Percentiles rank a stretch among this genome's conserved stretches.
Conservation (phyloP, 2,888 invertebrate genomes). For the Ypsolopha sequella region DNA sequence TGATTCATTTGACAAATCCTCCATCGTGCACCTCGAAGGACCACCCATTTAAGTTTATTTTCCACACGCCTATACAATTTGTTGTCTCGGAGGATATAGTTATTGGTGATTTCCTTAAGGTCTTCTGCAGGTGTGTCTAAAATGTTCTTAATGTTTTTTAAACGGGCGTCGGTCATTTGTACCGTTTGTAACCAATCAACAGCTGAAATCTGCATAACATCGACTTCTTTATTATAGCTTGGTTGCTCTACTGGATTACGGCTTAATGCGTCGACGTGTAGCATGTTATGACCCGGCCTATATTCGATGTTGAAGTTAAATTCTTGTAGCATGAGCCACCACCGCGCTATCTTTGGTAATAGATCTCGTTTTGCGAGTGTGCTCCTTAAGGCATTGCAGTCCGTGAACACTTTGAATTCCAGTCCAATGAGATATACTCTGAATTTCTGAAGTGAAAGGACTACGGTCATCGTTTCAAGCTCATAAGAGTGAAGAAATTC, state of each 20-base stretch:
- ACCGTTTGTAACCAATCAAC: slow-evolving; percentile 8
- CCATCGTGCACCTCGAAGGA: slow-evolving; percentile 11
- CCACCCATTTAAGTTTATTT: slow-evolving; percentile 8
- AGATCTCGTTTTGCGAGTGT: slow-evolving; percentile 14
- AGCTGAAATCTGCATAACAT: neutral
- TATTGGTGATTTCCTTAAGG: slow-evolving; percentile 6
- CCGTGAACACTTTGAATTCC: slow-evolving; percentile 21
- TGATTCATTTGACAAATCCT: slow-evolving; percentile 9
- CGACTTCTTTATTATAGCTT: neutral
- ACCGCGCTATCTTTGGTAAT: slow-evolving; percentile 12
- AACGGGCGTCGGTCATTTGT: slow-evolving; percentile 3
- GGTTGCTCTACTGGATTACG: neutral
- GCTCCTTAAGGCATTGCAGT: slow-evolving; percentile 12
- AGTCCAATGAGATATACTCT: slow-evolving; percentile 23
- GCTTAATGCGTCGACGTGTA: slow-evolving; percentile 2
- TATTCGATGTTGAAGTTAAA: slow-evolving; percentile 5
- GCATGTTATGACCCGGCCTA: neutral
- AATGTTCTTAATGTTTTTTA: slow-evolving; percentile 4
- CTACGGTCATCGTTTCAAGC: slow-evolving; percentile 29
- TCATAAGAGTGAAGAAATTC: slow-evolving; percentile 24
- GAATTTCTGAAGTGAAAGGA: slow-evolving; percentile 24
- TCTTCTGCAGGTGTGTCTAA: slow-evolving; percentile 1
- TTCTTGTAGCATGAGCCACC: slow-evolving; percentile 4
- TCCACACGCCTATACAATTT: slow-evolving; percentile 8
- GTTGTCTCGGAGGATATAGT: slow-evolving; percentile 6